Conservation (phyloP, 2,113 vertebrate species). For the Trogon surrucura region DNA sequence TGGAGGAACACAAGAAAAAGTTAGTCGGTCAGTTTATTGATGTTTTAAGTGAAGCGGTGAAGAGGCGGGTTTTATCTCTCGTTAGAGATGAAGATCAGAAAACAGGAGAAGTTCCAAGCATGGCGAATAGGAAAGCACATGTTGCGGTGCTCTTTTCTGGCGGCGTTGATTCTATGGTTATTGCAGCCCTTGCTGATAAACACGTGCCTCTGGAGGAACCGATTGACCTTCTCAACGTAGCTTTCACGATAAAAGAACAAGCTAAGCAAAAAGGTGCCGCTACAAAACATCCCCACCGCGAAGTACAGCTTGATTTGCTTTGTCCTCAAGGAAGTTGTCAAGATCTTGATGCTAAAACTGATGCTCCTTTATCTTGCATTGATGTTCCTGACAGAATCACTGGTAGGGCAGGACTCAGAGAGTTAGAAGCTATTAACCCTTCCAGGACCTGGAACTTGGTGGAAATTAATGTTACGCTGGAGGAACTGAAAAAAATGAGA, state of each 20-base stretch:
- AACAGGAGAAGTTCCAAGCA: background rate
- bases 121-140: slow-evolving; percentile 42
- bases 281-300: slow-evolving; percentile 41
- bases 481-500: slow-evolving; percentile 86
- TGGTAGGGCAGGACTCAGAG: slow-evolving; percentile 85
- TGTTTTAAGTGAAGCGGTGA: slow-evolving; percentile 83
- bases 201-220: slow-evolving; percentile 84
- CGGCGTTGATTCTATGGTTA: slow-evolving; percentile 92
- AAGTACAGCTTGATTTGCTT: background rate
- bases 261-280: slow-evolving; percentile 6
- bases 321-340: background rate
- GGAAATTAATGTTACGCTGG: slow-evolving; percentile 87
- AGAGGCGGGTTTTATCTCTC: slow-evolving; percentile 81
- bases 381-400: slow-evolving; percentile 90
- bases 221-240: slow-evolving; percentile 95
- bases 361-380: slow-evolving; percentile 45
- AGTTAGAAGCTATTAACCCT: slow-evolving; percentile 81
- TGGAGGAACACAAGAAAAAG: slow-evolving; percentile 47
- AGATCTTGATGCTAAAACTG: background rate
- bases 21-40: slow-evolving; percentile 75
- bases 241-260: slow-evolving; percentile 80
- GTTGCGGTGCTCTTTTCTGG: slow-evolving; percentile 93
- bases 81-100: slow-evolving; percentile 11
- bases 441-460: slow-evolving; percentile 92
- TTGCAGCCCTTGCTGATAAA: slow-evolving; percentile 87